Evolutionary conservation across 1,140 invertebrate species (phyloP).

Genomic region (Bicyclus anynana): DNA sequence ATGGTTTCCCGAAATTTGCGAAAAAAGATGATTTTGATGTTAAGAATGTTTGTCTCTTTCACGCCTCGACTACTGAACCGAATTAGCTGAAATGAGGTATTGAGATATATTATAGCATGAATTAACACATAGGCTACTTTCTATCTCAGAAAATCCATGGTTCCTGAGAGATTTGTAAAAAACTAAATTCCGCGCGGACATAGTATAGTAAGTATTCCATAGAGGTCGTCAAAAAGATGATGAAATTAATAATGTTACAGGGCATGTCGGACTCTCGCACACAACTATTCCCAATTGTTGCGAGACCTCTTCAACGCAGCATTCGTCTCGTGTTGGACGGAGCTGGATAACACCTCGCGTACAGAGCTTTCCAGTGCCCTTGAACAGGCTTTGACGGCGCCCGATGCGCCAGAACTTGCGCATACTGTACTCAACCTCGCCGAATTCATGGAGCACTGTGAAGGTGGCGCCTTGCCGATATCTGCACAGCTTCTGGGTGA

Average conservation of each 20-base stretch:
- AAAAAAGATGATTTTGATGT: too few species aligned
- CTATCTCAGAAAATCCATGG: too few species aligned
- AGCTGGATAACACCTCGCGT: slow-evolving; percentile 89
- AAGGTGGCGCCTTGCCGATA: slow-evolving; percentile 95
- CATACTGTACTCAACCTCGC: slow-evolving; percentile 98
- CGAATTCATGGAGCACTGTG: slow-evolving; percentile 99
- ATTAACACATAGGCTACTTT: too few species aligned
- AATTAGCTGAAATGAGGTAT: too few species aligned
- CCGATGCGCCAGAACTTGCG: slow-evolving; percentile 97
- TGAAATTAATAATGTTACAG: slow-evolving; percentile 46
- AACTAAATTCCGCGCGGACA: too few species aligned
- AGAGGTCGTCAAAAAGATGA: background rate
- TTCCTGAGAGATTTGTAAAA: too few species aligned
- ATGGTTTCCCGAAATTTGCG: too few species aligned
- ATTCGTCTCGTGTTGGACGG: slow-evolving; percentile 99
- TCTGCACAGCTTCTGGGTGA: slow-evolving; percentile 90
- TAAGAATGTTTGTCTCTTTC: too few species aligned
- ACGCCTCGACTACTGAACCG: too few species aligned
- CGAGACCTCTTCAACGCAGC: slow-evolving; percentile 98
- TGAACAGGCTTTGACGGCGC: slow-evolving; percentile 92
- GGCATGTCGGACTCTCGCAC: slow-evolving; percentile 94
- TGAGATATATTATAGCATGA: too few species aligned
- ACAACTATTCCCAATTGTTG: slow-evolving; percentile 95
- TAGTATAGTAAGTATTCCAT: background rate
- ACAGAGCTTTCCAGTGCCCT: slow-evolving; percentile 92